These are phyloP conservation scores for Pteria penguin DNA, from an alignment of 2,888 invertebrate species.

Conservation along the genomic window DNA sequence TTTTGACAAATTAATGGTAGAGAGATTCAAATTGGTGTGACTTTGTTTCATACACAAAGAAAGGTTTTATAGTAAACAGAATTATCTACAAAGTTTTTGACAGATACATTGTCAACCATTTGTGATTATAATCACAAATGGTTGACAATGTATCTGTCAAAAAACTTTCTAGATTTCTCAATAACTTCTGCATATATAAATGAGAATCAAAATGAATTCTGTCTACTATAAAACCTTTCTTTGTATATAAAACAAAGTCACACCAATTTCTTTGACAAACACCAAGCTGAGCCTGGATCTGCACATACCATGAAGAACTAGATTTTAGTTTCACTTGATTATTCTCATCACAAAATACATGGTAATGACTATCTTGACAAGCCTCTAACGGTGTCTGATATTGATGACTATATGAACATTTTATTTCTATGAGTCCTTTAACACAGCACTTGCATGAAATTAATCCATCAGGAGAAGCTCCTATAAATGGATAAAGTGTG, in stretches of 20 bases:
- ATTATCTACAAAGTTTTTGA: not conserved
- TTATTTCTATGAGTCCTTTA: constrained; percentile 21
- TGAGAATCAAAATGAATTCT: no score
- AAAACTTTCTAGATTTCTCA: not conserved
- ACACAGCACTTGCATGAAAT: constrained; percentile 29
- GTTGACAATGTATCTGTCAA: not conserved
- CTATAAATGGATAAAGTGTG: constrained; percentile 8
- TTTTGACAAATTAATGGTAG: no score
- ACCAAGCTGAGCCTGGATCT: constrained; percentile 32
- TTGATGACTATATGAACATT: constrained; percentile 13
- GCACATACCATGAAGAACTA: constrained; percentile 17
- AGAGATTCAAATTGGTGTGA: no score
- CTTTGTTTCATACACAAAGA: constrained; percentile 24
- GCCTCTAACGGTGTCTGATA: constrained; percentile 14
- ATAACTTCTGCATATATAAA: no score
- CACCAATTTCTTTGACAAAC: constrained; percentile 27
- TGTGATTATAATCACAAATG: not conserved
- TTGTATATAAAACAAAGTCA: constrained; percentile 27
- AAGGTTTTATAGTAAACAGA: no score
- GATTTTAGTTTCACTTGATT: constrained; percentile 3
- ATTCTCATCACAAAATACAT: constrained; percentile 24
- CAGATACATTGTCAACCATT: not conserved
- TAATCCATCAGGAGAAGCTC: constrained; percentile 29
- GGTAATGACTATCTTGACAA: constrained; percentile 9
- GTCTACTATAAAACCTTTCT: no score